phyloP scores from a whole-genome alignment of 2,888 invertebrate genomes.

The Aphrophora alni region DNA sequence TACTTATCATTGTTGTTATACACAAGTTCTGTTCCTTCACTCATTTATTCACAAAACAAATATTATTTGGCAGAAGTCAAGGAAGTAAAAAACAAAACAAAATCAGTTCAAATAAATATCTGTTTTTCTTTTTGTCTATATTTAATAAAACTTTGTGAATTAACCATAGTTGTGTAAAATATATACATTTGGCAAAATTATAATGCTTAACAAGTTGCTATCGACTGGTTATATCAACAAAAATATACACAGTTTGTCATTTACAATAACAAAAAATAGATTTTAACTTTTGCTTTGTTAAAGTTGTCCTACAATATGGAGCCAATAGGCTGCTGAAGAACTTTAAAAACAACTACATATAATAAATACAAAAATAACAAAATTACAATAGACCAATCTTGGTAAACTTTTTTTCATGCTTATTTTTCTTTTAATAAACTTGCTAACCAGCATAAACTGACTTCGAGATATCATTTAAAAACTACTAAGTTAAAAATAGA shows the following conservation, averaged over 20 bases:
- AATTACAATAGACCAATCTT: background rate
- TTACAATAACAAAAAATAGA: background rate
- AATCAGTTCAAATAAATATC: background rate
- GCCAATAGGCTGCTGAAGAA: background rate
- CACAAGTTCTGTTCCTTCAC: too few species aligned
- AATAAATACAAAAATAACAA: constrained; percentile 1
- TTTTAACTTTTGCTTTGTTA: background rate
- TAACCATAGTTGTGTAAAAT: background rate
- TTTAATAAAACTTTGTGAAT: background rate
- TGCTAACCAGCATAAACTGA: background rate
- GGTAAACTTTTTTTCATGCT: background rate
- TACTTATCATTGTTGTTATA: too few species aligned
- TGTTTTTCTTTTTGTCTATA: background rate
- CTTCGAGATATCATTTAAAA: background rate
- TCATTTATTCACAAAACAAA: too few species aligned
- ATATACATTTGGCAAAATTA: constrained; percentile 6
- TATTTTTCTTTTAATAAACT: background rate
- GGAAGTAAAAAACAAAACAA: background rate
- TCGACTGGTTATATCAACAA: background rate
- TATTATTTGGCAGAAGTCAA: background rate
- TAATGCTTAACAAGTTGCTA: background rate
- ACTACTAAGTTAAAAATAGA: background rate
- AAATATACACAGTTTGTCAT: background rate
- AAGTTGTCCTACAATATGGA: background rate
- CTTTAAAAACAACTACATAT: background rate